These are phyloP conservation scores for Aricia artaxerxes DNA, from an alignment of 2,888 invertebrate genomes.

Conservation along the genomic window DNA sequence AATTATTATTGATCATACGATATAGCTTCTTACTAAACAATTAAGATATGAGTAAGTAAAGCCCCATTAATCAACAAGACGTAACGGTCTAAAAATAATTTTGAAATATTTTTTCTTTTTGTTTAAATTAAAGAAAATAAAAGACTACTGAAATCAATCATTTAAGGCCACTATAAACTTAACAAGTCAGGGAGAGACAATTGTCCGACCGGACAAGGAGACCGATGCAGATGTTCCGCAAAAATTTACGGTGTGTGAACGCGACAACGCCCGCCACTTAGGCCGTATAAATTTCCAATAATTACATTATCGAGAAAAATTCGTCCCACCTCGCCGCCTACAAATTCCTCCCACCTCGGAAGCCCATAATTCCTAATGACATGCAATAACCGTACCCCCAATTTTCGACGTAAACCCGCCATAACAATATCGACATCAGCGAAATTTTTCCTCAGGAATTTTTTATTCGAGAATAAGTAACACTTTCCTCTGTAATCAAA, in stretches of 20 bases:
- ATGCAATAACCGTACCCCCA: conserved; percentile 81
- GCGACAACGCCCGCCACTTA: conserved; percentile 51
- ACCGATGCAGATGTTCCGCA: conserved; percentile 34
- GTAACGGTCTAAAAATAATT: too few relatives aligned
- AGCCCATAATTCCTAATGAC: conserved; percentile 81
- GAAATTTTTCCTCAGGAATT: conserved; percentile 63
- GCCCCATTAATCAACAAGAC: too few relatives aligned
- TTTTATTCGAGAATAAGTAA: conserved; percentile 79
- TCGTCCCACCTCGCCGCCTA: conserved; percentile 61
- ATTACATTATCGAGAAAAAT: conserved; percentile 76
- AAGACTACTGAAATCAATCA: background rate
- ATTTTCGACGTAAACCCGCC: conserved; percentile 80
- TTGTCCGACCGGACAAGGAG: too few relatives aligned
- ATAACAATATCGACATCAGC: conserved; percentile 82
- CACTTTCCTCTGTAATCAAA: conserved; percentile 78
- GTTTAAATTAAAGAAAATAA: background rate
- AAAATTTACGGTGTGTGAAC: conserved; percentile 44
- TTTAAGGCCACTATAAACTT: background rate
- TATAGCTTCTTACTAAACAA: too few relatives aligned
- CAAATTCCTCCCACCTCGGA: conserved; percentile 71
- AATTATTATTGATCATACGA: too few relatives aligned
- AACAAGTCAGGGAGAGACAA: background rate
- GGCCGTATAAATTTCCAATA: conserved; percentile 76
- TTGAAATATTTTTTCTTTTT: too few relatives aligned
- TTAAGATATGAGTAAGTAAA: too few relatives aligned